These are phyloP conservation scores for Galbula dea DNA, from an alignment of 2,113 vertebrate species.

Conservation along the genomic window DNA sequence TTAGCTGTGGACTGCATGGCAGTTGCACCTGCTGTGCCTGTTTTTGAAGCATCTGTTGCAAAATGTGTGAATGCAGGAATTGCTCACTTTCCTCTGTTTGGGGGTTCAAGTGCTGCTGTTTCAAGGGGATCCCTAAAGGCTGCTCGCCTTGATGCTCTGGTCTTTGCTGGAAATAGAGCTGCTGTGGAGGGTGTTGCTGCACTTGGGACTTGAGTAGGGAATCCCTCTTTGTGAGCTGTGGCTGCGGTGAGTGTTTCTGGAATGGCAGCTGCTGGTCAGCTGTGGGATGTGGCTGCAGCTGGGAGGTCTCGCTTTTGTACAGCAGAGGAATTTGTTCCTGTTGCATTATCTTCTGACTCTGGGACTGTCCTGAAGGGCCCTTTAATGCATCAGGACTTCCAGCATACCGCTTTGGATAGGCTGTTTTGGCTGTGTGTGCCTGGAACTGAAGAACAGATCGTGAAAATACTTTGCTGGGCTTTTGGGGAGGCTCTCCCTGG, in stretches of 20 bases:
- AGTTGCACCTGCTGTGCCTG: slow-evolving; percentile 73
- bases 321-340: slow-evolving; percentile 51
- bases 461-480: slow-evolving; percentile 62
- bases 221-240: slow-evolving; percentile 37
- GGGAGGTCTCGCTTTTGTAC: slow-evolving; percentile 50
- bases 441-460: slow-evolving; percentile 70
- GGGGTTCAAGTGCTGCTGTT: slow-evolving; percentile 79
- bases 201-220: slow-evolving; percentile 61
- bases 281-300: slow-evolving; percentile 66
- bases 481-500: slow-evolving; percentile 58
- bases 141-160: slow-evolving; percentile 63
- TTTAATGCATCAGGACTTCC: slow-evolving; percentile 68
- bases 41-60: slow-evolving; percentile 75
- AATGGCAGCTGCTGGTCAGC: slow-evolving; percentile 77
- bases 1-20: slow-evolving; percentile 65
- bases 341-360: slow-evolving; percentile 67
- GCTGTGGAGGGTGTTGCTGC: slow-evolving; percentile 62
- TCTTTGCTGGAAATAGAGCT: slow-evolving; percentile 65
- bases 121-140: slow-evolving; percentile 61
- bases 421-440: slow-evolving; percentile 63
- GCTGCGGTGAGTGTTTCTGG: slow-evolving; percentile 57
- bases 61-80: slow-evolving; percentile 73
- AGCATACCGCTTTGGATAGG: slow-evolving; percentile 73
- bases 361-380: slow-evolving; percentile 65
- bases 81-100: slow-evolving; percentile 74